Conservation (phyloP, 2,888 invertebrate genomes). For the Petrolisthes manimaculis region DNA sequence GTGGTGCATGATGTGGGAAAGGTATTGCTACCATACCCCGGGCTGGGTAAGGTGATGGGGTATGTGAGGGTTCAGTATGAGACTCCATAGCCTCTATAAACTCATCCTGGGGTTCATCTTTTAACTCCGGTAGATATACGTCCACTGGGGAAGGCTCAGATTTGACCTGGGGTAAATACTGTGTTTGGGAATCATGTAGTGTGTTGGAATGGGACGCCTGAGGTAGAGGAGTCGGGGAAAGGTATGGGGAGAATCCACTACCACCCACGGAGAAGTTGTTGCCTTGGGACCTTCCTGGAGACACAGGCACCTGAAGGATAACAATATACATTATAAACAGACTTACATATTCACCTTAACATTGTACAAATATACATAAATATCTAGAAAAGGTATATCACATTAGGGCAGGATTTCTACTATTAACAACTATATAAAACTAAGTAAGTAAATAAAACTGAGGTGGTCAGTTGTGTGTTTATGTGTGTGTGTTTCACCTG, state of each 20-base stretch:
- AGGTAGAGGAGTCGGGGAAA: constrained; percentile 26
- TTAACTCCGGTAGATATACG: constrained; percentile 24
- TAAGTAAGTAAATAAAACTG: no score
- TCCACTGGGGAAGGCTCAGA: constrained; percentile 44
- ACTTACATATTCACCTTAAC: no score
- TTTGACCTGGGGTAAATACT: constrained; percentile 44
- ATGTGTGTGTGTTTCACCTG: constrained; percentile 14
- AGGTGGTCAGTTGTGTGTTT: no score
- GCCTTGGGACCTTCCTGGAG: constrained; percentile 48
- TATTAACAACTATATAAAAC: no score
- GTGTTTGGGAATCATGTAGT: constrained; percentile 31
- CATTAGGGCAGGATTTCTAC: no score
- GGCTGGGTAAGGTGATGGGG: constrained; percentile 6
- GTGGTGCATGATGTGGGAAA: constrained; percentile 34
- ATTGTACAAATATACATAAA: no score
- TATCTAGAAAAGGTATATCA: no score
- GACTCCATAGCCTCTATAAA: constrained; percentile 41
- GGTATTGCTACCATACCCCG: constrained; percentile 4
- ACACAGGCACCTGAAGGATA: constrained; percentile 28
- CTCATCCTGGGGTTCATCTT: constrained; percentile 52
- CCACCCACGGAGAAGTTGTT: constrained; percentile 22
- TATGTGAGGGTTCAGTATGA: constrained; percentile 20
- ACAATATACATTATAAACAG: neutral
- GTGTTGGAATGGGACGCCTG: constrained; percentile 12
- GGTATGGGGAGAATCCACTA: constrained; percentile 40